Conservation (phyloP, 2,888 invertebrate genomes). For the Drosophila histrio region DNA sequence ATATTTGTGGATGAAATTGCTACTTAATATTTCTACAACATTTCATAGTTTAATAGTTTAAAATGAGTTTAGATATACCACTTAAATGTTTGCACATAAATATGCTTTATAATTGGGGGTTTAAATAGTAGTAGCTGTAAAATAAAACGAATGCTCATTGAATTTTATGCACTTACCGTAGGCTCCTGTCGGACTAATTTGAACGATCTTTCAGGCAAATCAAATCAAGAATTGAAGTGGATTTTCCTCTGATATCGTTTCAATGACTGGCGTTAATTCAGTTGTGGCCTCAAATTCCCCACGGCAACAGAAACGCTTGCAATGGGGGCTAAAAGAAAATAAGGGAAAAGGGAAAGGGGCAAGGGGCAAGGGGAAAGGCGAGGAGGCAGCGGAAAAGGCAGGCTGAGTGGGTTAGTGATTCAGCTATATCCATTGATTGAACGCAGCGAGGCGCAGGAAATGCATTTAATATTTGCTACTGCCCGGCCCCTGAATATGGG, state of each 20-base stretch:
- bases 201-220: constrained; percentile 18
- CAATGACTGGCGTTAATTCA: constrained; percentile 28
- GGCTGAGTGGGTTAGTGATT: not conserved
- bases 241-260: not conserved
- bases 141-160: not conserved
- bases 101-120: not conserved
- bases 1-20: too few species aligned
- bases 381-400: not conserved
- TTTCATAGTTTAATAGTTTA: too few species aligned
- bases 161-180: not conserved
- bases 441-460: constrained; percentile 37
- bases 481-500: not conserved
- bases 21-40: too few species aligned
- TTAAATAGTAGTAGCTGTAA: not conserved
- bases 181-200: not conserved
- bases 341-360: not conserved
- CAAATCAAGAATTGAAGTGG: constrained; percentile 9
- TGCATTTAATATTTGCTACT: constrained; percentile 62
- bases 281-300: constrained; percentile 21
- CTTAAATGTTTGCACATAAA: not conserved
- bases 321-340: not conserved
- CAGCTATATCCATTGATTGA: constrained; percentile 39
- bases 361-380: not conserved
- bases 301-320: constrained; percentile 24
- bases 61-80: too few species aligned